Percentiles rank a stretch among this genome's conserved stretches.
These are phyloP conservation scores for Pimpla rufipes DNA, from an alignment of 2,888 invertebrate genomes.

Conservation along the genomic window DNA sequence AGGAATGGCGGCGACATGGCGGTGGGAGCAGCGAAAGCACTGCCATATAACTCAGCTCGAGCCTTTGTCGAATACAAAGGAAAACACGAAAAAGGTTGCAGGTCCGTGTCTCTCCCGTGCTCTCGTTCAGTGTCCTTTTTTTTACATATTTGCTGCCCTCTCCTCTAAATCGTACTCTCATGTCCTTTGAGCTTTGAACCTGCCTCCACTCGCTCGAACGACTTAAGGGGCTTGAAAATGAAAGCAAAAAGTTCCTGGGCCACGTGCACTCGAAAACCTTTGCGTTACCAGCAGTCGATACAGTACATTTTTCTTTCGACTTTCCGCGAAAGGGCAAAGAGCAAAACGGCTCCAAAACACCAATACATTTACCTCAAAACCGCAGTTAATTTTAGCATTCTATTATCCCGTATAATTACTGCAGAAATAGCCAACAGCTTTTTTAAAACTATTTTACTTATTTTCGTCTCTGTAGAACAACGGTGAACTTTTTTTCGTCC, in stretches of 20 bases:
- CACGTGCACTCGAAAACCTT: not conserved
- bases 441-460: no score
- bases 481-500: no score
- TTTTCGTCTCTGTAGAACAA: no score
- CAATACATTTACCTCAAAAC: no score
- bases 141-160: constrained; percentile 12
- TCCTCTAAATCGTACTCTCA: constrained; percentile 29
- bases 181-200: constrained; percentile 42
- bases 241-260: not conserved
- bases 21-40: constrained; percentile 85
- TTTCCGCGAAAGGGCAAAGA: no score
- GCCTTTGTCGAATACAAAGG: constrained; percentile 83
- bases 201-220: constrained; percentile 8
- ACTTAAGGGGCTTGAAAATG: constrained; percentile 15
- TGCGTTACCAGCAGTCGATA: not conserved
- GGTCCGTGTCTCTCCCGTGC: constrained; percentile 75
- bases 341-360: no score
- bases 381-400: no score
- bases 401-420: no score
- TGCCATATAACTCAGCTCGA: constrained; percentile 84
- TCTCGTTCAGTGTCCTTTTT: constrained; percentile 15
- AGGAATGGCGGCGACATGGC: constrained; percentile 85
- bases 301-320: no score
- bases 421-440: no score
- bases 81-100: constrained; percentile 82